These are phyloP conservation scores for Harpegnathos saltator DNA, from an alignment of 1,140 invertebrate genomes.

Conservation along the genomic window DNA sequence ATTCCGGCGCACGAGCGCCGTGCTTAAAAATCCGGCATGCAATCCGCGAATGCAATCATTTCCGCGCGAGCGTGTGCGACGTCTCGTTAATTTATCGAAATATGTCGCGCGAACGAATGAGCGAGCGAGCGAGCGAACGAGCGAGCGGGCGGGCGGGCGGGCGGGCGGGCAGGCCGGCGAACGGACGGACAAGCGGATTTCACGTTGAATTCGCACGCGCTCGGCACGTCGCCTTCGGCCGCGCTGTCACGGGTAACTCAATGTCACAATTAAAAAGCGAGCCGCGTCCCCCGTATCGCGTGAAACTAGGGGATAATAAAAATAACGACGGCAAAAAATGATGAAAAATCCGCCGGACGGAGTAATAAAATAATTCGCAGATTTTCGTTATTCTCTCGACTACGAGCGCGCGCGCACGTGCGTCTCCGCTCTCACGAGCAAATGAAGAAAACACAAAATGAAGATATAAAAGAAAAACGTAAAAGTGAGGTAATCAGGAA, in stretches of 20 bases:
- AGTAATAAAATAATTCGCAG: too few species aligned
- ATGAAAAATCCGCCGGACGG: too few species aligned
- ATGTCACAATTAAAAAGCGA: constrained; percentile 52
- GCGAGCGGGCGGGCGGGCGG: background rate
- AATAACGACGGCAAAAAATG: background rate
- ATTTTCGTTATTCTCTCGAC: too few species aligned
- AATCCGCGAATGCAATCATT: constrained; percentile 60
- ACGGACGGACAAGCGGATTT: constrained; percentile 3
- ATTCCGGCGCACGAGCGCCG: constrained; percentile 61
- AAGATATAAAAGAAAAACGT: too few species aligned
- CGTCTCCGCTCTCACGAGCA: too few species aligned
- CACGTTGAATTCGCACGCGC: constrained; percentile 43
- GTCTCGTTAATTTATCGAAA: constrained; percentile 61
- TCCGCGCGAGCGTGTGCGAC: constrained; percentile 32
- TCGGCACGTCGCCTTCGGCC: constrained; percentile 21
- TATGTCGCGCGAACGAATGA: constrained; percentile 21
- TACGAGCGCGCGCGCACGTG: too few species aligned
- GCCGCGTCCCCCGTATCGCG: constrained; percentile 7
- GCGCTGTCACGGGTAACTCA: constrained; percentile 8
- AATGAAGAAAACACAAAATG: too few species aligned
- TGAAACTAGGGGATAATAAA: constrained; percentile 15
- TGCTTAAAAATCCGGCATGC: constrained; percentile 63
- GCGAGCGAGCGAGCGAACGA: background rate
- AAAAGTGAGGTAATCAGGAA: too few species aligned
- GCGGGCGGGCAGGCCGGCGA: background rate